phyloP scores from a whole-genome alignment of 2,888 invertebrate species.

The Petrolisthes cinctipes region DNA sequence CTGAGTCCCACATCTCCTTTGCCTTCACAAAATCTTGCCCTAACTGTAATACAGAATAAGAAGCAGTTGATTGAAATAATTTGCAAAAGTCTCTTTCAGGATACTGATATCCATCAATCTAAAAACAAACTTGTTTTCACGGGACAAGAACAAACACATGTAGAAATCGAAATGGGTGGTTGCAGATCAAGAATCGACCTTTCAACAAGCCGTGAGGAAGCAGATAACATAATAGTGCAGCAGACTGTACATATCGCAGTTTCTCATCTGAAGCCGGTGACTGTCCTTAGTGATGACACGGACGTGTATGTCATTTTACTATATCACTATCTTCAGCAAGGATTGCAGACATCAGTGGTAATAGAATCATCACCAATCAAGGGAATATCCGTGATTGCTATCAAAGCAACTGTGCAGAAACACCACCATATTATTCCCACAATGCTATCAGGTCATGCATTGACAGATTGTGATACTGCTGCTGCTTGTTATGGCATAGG shows the following conservation, averaged over 20 bases:
- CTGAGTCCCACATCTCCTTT: conserved; percentile 31
- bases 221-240: conserved; percentile 27
- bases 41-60: conserved; percentile 33
- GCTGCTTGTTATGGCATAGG: conserved; percentile 35
- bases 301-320: conserved; percentile 32
- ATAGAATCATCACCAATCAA: conserved; percentile 26
- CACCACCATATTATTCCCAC: conserved; percentile 15
- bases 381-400: neutral
- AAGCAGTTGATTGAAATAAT: conserved; percentile 32
- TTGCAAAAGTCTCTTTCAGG: conserved; percentile 30
- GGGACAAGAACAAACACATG: conserved; percentile 33
- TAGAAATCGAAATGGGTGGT: conserved; percentile 10
- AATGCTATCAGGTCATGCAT: conserved; percentile 24
- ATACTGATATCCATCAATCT: conserved; percentile 29
- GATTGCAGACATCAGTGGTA: conserved; percentile 22
- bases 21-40: conserved; percentile 37
- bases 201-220: conserved; percentile 26
- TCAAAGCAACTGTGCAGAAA: conserved; percentile 28
- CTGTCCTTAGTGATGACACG: conserved; percentile 20
- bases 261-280: conserved; percentile 13
- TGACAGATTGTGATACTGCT: neutral
- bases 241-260: conserved; percentile 23
- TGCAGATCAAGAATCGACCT: conserved; percentile 1
- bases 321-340: conserved; percentile 33
- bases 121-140: conserved; percentile 16